A percentile compares a stretch with the other conserved stretches of the same genome.
These are phyloP conservation scores for Drosophila fuyamai DNA, from an alignment of 1,140 invertebrate genomes.

Conservation along the genomic window DNA sequence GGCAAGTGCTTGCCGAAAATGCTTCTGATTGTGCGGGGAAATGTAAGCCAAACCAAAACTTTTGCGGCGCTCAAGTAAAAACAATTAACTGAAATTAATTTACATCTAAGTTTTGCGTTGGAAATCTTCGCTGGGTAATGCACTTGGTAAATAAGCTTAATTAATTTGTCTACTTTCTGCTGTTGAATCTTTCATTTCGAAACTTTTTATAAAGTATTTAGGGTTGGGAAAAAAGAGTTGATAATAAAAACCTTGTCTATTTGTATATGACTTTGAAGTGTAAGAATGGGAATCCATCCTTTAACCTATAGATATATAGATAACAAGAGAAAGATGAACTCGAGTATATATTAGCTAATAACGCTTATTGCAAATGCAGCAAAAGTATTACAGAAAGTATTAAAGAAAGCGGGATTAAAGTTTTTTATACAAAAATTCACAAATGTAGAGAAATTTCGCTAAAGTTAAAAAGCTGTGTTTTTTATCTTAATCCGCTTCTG, in stretches of 20 bases:
- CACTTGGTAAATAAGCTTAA: constrained; percentile 50
- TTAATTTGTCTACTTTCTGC: constrained; percentile 21
- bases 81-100: constrained; percentile 79
- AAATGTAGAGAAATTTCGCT: too few species aligned
- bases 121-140: constrained; percentile 37
- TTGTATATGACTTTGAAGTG: background rate
- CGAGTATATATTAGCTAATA: too few species aligned
- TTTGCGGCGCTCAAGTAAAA: constrained; percentile 58
- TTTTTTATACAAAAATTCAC: too few species aligned
- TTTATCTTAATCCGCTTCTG: too few species aligned
- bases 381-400: too few species aligned
- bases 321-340: too few species aligned
- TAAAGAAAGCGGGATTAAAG: too few species aligned
- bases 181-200: background rate
- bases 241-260: background rate
- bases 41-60: constrained; percentile 70
- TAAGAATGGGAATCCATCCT: too few species aligned
- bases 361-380: too few species aligned
- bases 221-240: background rate
- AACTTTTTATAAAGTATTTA: background rate
- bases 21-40: constrained; percentile 52
- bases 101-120: constrained; percentile 61
- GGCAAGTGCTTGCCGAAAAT: constrained; percentile 15
- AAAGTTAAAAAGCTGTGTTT: too few species aligned
- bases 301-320: too few species aligned